phyloP scores from a whole-genome alignment of 2,113 vertebrate species.

The Rostratula benghalensis region DNA sequence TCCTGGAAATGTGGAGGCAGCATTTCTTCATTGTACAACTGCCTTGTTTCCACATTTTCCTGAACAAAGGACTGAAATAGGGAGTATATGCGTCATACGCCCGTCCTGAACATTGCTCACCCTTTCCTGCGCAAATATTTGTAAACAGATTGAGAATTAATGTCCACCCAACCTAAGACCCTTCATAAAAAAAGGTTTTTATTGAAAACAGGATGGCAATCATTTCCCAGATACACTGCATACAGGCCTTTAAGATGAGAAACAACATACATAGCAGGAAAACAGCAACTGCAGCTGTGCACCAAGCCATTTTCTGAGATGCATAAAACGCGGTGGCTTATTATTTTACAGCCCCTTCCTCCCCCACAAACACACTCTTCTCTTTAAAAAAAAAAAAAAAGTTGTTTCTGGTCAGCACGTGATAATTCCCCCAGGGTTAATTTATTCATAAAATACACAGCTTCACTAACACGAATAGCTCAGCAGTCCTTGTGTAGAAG shows the following conservation, averaged over 20 bases:
- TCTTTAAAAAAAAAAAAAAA: background rate
- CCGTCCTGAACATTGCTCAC: background rate
- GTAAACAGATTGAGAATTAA: conserved; percentile 28
- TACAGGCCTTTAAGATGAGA: conserved; percentile 5
- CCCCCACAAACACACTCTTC: background rate
- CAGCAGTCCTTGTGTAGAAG: background rate
- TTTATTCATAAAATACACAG: background rate
- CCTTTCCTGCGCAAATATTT: conserved; percentile 44
- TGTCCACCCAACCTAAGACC: conserved; percentile 6
- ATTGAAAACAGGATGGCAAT: conserved; percentile 66
- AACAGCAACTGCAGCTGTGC: conserved; percentile 15
- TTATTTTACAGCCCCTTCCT: background rate
- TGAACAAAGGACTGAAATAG: conserved; percentile 1
- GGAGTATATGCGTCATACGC: conserved; percentile 21
- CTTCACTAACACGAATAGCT: background rate
- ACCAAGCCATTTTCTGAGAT: background rate
- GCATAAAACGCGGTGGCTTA: background rate
- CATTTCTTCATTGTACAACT: background rate
- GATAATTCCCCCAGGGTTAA: background rate
- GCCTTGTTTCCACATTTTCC: conserved; percentile 28
- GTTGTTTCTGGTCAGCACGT: background rate
- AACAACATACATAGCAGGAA: conserved; percentile 21
- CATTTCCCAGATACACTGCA: conserved; percentile 34
- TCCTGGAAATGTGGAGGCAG: background rate
- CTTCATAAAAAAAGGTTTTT: conserved; percentile 15